Conservation (phyloP, 2,113 vertebrate genomes). For the Calidris pugnax region DNA sequence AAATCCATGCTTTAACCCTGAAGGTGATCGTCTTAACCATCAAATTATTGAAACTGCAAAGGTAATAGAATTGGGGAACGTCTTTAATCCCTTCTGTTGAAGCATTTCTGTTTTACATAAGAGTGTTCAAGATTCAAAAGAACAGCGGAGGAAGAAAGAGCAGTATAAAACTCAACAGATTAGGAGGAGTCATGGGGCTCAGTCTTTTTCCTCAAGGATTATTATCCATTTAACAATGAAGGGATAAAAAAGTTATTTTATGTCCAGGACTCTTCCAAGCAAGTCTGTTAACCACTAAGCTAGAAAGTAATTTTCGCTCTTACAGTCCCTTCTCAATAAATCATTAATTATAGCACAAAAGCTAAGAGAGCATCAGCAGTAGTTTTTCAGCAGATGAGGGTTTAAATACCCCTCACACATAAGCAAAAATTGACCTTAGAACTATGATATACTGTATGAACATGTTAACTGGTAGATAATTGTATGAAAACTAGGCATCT, state of each 20-base stretch:
- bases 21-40: neutral
- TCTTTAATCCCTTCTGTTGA: conserved; percentile 2
- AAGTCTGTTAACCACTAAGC: neutral
- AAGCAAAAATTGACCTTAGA: neutral
- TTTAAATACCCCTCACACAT: neutral
- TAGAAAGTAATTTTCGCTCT: neutral
- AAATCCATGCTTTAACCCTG: neutral
- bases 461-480: neutral
- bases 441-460: neutral
- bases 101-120: neutral
- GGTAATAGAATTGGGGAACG: neutral
- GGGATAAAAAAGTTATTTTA: conserved; percentile 30
- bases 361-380: neutral
- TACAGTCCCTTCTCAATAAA: neutral
- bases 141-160: neutral
- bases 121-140: neutral
- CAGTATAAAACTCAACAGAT: conserved; percentile 2
- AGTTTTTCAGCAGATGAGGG: neutral
- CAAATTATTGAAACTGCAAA: neutral
- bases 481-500: neutral
- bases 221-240: neutral
- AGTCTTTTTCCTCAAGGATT: conserved; percentile 29
- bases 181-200: conserved; percentile 30
- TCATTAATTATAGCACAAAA: neutral
- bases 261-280: neutral